Evolutionary conservation across 2,113 vertebrate genomes (phyloP), one percentile per base, ranked within the genome.

Genomic region (Athene cunicularia): DNA sequence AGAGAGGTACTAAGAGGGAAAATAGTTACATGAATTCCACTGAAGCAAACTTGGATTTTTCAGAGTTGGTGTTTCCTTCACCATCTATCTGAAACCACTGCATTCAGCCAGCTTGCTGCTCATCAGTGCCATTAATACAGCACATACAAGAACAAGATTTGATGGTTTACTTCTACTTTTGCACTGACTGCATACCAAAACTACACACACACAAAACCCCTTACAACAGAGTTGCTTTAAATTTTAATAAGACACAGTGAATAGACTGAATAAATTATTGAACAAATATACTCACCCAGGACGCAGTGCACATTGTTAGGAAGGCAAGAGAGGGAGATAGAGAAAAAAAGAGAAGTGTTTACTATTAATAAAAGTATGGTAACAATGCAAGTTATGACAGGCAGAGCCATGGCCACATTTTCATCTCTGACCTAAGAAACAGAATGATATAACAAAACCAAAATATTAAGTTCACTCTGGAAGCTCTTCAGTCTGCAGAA

Each of bases 191-290:
- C 50, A 68, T 86, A 66, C 35, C 33, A 37, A 80, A 90, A 64
- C 59, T 63, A 63, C 11, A 58, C n/a, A 9, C 37, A 70, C 17
- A 63, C 55, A 88, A 86, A 93, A 21, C 2, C 23, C 43, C 45
- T 86, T 83, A 77, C 26, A 88, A 66, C 41, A 82, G 33, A 62
- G 12, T 30, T 63, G 41, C 20, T 92, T 96, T 94, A 92, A 92
- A 94, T 73, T 96, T 97, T 97, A 63, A 88, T 90, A 80, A 47
- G 59, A 45, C 59, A 86, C 9, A 43, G 32, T 71, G 74, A 92
- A 93, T 86, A 83, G 50, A 67, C 20, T 45, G 77, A 73, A 86
- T 95, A 77, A 84, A 95, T 86, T 92, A 93, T 37, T 93, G 82
- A 96, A 83, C 0, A 2, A 14, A 23, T 80, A 64, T 26, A 58